A percentile compares a stretch with the other conserved stretches of the same genome.
phyloP scores from a whole-genome alignment of 2,113 vertebrate genomes.

The Lucifuga dentata region DNA sequence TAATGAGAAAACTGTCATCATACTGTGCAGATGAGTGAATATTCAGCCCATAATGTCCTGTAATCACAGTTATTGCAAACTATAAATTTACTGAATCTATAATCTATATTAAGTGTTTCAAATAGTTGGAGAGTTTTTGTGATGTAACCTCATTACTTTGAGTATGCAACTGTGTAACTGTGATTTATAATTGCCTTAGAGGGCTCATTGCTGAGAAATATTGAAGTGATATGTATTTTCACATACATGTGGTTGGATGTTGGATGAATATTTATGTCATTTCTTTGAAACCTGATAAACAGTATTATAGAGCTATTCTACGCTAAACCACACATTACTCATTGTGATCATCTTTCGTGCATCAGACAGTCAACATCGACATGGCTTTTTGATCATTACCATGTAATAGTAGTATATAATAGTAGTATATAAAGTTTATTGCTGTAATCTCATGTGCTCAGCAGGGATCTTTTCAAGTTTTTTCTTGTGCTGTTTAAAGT shows the following conservation, averaged over 20 bases:
- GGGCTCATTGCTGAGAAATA: neutral
- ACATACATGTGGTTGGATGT: neutral
- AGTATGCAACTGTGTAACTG: neutral
- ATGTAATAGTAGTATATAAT: too few species aligned
- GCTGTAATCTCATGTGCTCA: too few species aligned
- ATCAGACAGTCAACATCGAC: too few species aligned
- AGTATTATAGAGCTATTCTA: neutral
- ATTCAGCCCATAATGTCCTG: neutral
- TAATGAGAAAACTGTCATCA: neutral
- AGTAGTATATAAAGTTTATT: too few species aligned
- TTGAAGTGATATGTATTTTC: neutral
- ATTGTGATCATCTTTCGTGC: too few species aligned
- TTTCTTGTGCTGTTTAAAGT: neutral
- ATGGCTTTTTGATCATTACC: too few species aligned
- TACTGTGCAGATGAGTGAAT: neutral
- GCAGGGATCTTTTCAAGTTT: too few species aligned
- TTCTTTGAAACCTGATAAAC: too few species aligned
- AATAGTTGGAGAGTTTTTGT: neutral
- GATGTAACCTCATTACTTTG: neutral
- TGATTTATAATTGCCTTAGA: neutral
- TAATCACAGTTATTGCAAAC: neutral
- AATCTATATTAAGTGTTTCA: neutral
- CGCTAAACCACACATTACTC: neutral
- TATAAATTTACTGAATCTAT: neutral
- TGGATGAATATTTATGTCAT: too few species aligned